Percentiles rank a stretch among this genome's conserved stretches.
Conservation (phyloP, 2,797 vertebrate species). For the Masticophis lateralis region DNA sequence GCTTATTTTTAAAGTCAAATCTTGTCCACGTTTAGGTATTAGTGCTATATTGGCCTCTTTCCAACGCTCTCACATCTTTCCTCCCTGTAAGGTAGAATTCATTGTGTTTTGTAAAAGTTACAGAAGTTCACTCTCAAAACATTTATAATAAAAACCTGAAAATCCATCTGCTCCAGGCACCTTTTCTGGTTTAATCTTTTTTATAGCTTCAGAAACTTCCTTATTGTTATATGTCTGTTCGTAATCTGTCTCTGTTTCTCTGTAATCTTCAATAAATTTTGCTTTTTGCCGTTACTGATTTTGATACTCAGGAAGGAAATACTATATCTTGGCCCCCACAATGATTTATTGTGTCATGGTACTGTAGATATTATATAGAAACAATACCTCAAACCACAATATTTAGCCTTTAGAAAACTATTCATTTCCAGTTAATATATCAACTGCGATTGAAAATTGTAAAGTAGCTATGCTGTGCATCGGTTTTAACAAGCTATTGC, state of each 20-base stretch:
- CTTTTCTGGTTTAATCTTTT: not conserved
- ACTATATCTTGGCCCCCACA: not conserved
- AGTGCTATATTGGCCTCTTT: not conserved
- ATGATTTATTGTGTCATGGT: not conserved
- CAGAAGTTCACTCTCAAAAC: not conserved
- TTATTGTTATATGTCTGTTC: not conserved
- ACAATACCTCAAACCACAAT: not conserved
- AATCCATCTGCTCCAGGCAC: not conserved
- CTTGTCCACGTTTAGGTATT: not conserved
- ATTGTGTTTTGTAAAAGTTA: not conserved
- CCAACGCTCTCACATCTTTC: not conserved
- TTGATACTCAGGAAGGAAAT: not conserved
- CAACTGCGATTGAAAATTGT: not conserved
- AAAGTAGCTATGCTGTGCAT: not conserved
- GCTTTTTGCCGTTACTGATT: not conserved
- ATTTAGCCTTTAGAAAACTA: not conserved
- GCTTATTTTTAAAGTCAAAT: not conserved
- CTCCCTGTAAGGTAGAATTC: not conserved
- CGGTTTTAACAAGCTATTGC: not conserved
- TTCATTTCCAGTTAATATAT: not conserved
- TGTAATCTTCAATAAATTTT: not conserved
- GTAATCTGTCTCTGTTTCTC: not conserved
- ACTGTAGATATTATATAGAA: not conserved
- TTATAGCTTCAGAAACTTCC: not conserved
- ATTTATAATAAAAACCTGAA: not conserved